These are phyloP conservation scores for Heteropelma amictum DNA, from an alignment of 2,888 invertebrate species.

Conservation along the genomic window DNA sequence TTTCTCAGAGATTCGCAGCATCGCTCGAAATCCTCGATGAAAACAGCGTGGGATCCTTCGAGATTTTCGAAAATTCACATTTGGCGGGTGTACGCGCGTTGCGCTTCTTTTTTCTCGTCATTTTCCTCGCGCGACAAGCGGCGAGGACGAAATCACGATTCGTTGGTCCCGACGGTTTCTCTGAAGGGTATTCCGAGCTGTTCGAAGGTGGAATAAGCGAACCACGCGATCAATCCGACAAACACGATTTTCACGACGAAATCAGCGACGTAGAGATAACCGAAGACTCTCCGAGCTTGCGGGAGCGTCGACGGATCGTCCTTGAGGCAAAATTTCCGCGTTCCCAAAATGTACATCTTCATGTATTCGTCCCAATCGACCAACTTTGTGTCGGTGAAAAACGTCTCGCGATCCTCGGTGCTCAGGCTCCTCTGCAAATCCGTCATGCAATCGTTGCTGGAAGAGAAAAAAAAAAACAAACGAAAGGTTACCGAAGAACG, in stretches of 20 bases:
- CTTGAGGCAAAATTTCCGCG: slow-evolving; percentile 90
- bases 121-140: too few species aligned
- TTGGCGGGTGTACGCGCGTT: too few species aligned
- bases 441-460: slow-evolving; percentile 68
- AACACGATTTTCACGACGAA: slow-evolving; percentile 62
- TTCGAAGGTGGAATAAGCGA: slow-evolving; percentile 60
- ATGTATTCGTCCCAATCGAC: slow-evolving; percentile 84
- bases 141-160: too few species aligned
- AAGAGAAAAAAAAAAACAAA: slow-evolving; percentile 12
- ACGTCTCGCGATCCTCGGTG: slow-evolving; percentile 75
- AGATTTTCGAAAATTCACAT: too few species aligned
- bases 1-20: too few species aligned
- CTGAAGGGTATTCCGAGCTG: slow-evolving; percentile 20
- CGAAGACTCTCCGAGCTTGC: slow-evolving; percentile 83
- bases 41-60: too few species aligned
- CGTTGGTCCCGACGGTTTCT: slow-evolving; percentile 36
- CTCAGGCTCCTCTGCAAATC: slow-evolving; percentile 63
- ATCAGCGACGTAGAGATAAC: slow-evolving; percentile 67
- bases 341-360: slow-evolving; percentile 87
- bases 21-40: too few species aligned
- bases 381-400: slow-evolving; percentile 78
- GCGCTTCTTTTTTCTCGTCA: too few species aligned
- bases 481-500: background rate
- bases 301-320: slow-evolving; percentile 89
- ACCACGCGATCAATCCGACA: slow-evolving; percentile 63